phyloP scores from a whole-genome alignment of 2,113 vertebrate species.

The Alaudala cheleensis region DNA sequence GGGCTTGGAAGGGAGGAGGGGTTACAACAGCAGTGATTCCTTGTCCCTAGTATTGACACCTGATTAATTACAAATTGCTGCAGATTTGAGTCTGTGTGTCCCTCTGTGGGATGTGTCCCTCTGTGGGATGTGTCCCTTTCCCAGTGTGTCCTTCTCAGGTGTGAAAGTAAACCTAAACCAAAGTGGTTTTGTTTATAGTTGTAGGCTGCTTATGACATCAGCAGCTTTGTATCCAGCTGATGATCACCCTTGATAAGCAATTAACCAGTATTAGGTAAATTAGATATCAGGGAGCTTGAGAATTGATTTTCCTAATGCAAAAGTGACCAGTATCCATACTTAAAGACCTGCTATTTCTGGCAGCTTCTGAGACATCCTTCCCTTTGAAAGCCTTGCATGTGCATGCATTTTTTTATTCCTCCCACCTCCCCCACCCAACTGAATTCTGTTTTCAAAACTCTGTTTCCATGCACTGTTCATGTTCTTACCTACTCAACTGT shows the following conservation, averaged over 20 bases:
- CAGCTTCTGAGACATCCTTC: not conserved
- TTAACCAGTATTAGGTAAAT: not conserved
- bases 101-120: too few relatives aligned
- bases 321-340: not conserved
- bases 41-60: rapidly evolving
- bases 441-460: not conserved
- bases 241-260: not conserved
- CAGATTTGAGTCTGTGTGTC: not conserved
- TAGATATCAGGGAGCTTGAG: not conserved
- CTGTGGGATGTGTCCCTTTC: not conserved
- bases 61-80: not conserved
- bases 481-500: not conserved
- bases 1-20: not conserved
- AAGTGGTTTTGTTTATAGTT: not conserved
- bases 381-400: not conserved
- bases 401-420: not conserved
- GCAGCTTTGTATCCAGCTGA: not conserved
- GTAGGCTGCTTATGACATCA: not conserved
- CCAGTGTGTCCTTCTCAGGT: not conserved
- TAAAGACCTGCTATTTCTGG: not conserved
- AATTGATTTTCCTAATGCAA: not conserved
- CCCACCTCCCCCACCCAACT: not conserved
- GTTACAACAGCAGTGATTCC: not conserved
- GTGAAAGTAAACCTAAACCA: not conserved
- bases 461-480: not conserved